Evolutionary conservation across 2,797 vertebrate genomes (phyloP).

Genomic region (Gymnothorax reevesii): DNA sequence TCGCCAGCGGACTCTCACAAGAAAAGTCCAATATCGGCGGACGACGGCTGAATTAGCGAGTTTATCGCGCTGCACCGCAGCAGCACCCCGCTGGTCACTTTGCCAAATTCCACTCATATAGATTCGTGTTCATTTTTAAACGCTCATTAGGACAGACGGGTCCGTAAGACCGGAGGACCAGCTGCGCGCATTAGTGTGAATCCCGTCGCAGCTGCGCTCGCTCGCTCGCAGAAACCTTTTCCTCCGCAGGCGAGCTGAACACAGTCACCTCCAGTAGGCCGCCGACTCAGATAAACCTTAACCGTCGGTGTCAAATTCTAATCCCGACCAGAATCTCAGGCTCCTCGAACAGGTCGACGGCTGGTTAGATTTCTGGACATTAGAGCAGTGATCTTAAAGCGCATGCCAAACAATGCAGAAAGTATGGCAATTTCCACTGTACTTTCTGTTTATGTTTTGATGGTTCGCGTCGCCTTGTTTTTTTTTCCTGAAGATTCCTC

Average conservation of each 20-base stretch:
- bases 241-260: background rate
- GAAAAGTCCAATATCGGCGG: background rate
- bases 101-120: background rate
- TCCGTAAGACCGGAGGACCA: background rate
- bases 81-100: slow-evolving; percentile 7
- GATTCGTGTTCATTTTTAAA: background rate
- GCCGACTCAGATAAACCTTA: slow-evolving; percentile 22
- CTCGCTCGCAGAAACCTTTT: background rate
- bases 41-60: background rate
- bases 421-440: background rate
- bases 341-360: background rate
- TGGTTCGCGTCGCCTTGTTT: slow-evolving; percentile 13
- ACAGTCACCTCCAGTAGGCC: slow-evolving; percentile 30
- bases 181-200: background rate
- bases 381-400: background rate
- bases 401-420: background rate
- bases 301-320: slow-evolving; percentile 23
- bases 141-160: background rate
- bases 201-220: background rate
- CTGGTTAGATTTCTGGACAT: background rate
- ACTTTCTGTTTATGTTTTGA: slow-evolving; percentile 30
- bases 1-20: background rate
- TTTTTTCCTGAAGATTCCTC: slow-evolving; percentile 5
- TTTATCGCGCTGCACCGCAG: background rate
- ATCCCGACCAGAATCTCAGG: slow-evolving; percentile 12